Evolutionary conservation across 2,888 invertebrate species (phyloP), one percentile per base, ranked within the genome.

Genomic region (Pyrrhia umbra): DNA sequence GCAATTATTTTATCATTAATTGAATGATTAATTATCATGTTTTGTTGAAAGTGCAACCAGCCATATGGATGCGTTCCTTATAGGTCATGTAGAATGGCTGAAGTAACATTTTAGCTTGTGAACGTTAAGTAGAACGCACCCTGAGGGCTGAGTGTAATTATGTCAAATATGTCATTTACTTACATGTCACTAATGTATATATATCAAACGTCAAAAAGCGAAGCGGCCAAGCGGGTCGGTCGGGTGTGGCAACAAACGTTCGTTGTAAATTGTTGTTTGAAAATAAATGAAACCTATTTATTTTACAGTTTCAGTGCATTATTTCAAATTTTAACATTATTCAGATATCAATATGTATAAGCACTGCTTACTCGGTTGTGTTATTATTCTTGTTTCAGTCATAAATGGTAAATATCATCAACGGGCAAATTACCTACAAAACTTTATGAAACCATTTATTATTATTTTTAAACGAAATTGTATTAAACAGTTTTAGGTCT

Each of bases 401-500:
- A 68, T 72, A 69, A 78, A 66, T 69, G 79, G 82, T 82, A 67
- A 59, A 57, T 57, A 61, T 18, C 30, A 20, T 34, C 1, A 40
- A 8, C n/a, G n/a, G n/a, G 34, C 30, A 4, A 30, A 34, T 5
- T 34, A n/a, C 34, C n/a, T 34, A 18, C 3, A 20, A 2, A 13
- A 47, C 25, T 40, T 54, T 6, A 34, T 37, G 2, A 9, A 18
- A 23, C n/a, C 34, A 30, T 61, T 6, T n/a, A n/a, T n/a, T n/a
- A n/a, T n/a, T n/a, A n/a, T n/a, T n/a, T n/a, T n/a, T 47, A 2
- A 43, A 73, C 2, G 46, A 16, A 27, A 34, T n/a, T 52, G 10
- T 73, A 74, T 68, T 74, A 92, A 93, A 55, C 89, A 97, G 97
- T 95, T 81, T 85, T 90, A 85, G 95, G 97, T 74, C 95, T 99